A percentile compares a stretch with the other conserved stretches of the same genome.
Conservation (phyloP, 2,888 invertebrate species). For the Molorchus minor region DNA sequence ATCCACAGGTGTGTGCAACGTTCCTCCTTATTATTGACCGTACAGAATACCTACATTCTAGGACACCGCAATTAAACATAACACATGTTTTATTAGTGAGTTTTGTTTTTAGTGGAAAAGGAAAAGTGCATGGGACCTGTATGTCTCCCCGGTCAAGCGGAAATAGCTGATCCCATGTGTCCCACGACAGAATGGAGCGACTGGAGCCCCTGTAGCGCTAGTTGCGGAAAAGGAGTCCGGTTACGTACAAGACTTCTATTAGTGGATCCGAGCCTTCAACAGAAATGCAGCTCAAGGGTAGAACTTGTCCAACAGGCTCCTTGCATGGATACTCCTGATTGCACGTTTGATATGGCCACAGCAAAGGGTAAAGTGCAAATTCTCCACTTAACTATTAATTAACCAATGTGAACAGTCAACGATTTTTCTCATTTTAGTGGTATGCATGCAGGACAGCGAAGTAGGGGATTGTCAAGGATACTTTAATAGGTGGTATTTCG, state of each 20-base stretch:
- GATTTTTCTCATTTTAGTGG: slow-evolving; percentile 66
- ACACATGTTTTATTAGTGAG: not conserved
- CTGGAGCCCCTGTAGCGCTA: slow-evolving; percentile 91
- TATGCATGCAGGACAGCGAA: slow-evolving; percentile 82
- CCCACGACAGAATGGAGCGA: slow-evolving; percentile 90
- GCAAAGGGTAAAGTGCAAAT: slow-evolving; percentile 72
- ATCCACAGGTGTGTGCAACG: slow-evolving; percentile 63
- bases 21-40: no score
- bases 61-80: no score
- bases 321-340: slow-evolving; percentile 74
- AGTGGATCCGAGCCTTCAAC: slow-evolving; percentile 72
- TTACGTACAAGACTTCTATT: slow-evolving; percentile 76
- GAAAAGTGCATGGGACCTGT: slow-evolving; percentile 80
- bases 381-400: not conserved
- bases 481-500: slow-evolving; percentile 90
- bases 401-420: not conserved
- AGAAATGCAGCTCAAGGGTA: slow-evolving; percentile 72
- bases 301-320: slow-evolving; percentile 80
- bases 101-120: slow-evolving; percentile 72
- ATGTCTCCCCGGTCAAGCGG: slow-evolving; percentile 60
- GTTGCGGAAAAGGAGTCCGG: slow-evolving; percentile 85
- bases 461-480: slow-evolving; percentile 88
- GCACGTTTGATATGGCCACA: slow-evolving; percentile 76
- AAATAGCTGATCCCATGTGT: slow-evolving; percentile 70
- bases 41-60: no score